Conservation (phyloP, 1,140 invertebrate species). For the Cardiocondyla obscurior region DNA sequence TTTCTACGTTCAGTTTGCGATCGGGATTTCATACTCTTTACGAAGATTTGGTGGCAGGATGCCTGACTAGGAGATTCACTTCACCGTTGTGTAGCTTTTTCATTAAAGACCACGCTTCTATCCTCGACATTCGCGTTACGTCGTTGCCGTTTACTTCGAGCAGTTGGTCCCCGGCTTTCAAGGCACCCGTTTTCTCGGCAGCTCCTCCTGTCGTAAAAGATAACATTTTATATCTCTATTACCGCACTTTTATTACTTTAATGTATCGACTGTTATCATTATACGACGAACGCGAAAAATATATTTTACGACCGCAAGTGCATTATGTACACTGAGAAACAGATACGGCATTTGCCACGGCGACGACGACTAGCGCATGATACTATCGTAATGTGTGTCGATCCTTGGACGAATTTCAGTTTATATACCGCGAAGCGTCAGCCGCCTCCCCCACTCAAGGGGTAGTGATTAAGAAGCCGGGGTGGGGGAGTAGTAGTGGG, state of each 20-base stretch:
- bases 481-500: too few species aligned
- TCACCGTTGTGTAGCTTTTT: constrained; percentile 93
- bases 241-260: not conserved
- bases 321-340: too few species aligned
- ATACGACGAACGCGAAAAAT: too few species aligned
- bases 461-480: too few species aligned
- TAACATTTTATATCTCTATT: not conserved
- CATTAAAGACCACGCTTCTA: constrained; percentile 96
- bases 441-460: too few species aligned
- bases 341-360: too few species aligned
- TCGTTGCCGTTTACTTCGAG: constrained; percentile 92
- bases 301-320: too few species aligned
- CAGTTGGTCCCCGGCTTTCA: constrained; percentile 94
- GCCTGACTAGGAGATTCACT: constrained; percentile 86
- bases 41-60: constrained; percentile 82
- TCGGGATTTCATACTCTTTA: constrained; percentile 72
- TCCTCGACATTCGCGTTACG: constrained; percentile 92
- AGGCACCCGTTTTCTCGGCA: constrained; percentile 93
- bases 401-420: too few species aligned
- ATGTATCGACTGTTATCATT: not conserved
- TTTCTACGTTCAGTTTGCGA: not conserved
- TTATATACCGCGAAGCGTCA: too few species aligned
- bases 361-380: too few species aligned
- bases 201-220: constrained; percentile 88
- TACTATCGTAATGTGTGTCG: too few species aligned